These are phyloP conservation scores for Ellobius talpinus DNA, from an alignment of 2,113 vertebrate genomes.

Conservation along the genomic window DNA sequence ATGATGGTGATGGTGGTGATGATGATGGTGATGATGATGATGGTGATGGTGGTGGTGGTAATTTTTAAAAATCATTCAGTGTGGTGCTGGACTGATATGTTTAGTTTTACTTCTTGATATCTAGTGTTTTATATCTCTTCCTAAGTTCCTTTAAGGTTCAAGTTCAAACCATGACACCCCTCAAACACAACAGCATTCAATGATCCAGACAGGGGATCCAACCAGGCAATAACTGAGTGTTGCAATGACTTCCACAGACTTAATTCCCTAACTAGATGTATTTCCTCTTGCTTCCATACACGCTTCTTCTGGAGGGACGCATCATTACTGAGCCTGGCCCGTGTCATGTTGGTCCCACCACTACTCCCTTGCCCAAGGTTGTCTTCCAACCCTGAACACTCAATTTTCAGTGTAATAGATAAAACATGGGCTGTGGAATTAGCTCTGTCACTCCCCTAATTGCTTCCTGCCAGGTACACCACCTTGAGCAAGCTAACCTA, in stretches of 20 bases:
- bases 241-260: background rate
- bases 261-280: background rate
- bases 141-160: background rate
- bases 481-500: background rate
- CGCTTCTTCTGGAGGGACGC: background rate
- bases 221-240: background rate
- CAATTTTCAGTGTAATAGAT: background rate
- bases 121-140: constrained; percentile 18
- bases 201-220: background rate
- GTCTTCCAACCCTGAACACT: background rate
- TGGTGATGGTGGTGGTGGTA: no score
- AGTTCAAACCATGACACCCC: background rate
- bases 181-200: background rate
- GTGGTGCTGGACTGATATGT: background rate
- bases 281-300: background rate
- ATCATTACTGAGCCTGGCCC: background rate
- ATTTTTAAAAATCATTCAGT: background rate
- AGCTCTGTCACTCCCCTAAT: background rate
- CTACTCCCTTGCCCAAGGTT: background rate
- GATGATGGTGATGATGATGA: accelerated
- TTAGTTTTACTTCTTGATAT: background rate
- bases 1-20: background rate
- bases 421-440: background rate
- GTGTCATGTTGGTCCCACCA: background rate
- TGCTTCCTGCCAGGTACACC: background rate